Base-by-base conservation (phyloP, 2,888 invertebrate species). In the Opisthograptis luteolata region DNA sequence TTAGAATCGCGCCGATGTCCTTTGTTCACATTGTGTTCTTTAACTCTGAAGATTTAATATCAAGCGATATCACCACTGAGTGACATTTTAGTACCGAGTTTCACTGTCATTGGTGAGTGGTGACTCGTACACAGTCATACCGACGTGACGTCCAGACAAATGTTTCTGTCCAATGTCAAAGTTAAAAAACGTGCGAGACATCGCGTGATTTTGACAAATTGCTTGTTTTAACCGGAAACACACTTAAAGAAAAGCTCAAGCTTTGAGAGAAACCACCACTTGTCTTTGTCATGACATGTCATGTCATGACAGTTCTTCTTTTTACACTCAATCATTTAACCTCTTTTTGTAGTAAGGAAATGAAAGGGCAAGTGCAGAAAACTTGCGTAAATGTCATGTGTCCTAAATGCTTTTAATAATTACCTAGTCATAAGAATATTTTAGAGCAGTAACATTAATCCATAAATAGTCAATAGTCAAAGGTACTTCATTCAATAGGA, bases 151-250 rank as follows among this genome's bases (percentile, higher is more conserved):
- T 13, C 9, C 32, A 32, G 25, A 37, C 42, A 37, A 48, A 41
- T 36, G 41, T 36, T n/a, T 20, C 24, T 37, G 32, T 43, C 32
- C 49, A 27, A 39, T 39, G 36, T 49, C 36, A 43, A 43, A 43
- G 19, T 15, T n/a, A 42, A 43, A 27, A 42, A 28, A n/a, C 1
- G 25, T 10, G n/a, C n/a, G 31, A 36, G 12, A 31, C 40, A 40
- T 22, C 12, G 31, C 31, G 30, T 8, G 49, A 37, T 39, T 48
- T 43, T 49, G 49, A 49, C 43, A 39, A 49, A 49, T 49, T 39
- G 13, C 37, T 34, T 43, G 32, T 39, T 49, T 37, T 27, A 25
- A 25, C 31, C 20, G 49, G 49, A 43, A 42, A 43, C 15, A 25
- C 46, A 39, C n/a, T 35, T 13, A 30, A 28, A 27, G 19, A 20